A percentile compares a stretch with the other conserved stretches of the same genome.
These are phyloP conservation scores for Genyomyrus donnyi DNA, from an alignment of 2,113 vertebrate genomes.

Conservation along the genomic window DNA sequence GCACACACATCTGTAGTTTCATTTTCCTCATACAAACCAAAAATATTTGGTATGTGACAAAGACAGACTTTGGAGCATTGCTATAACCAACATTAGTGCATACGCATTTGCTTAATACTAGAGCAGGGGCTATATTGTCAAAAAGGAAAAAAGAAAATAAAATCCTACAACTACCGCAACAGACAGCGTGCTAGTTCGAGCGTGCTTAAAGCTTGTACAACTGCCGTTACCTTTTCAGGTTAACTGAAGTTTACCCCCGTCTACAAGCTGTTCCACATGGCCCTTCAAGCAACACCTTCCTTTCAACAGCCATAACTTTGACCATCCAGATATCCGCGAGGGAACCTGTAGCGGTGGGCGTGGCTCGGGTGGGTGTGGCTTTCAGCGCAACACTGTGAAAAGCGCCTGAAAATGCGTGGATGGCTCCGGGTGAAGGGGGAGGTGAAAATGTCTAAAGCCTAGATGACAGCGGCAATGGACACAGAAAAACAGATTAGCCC, in stretches of 20 bases:
- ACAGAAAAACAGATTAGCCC: not conserved
- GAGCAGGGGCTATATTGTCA: conserved; percentile 24
- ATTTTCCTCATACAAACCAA: conserved; percentile 67
- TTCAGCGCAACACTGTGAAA: not conserved
- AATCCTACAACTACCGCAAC: conserved; percentile 27
- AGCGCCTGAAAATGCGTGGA: not conserved
- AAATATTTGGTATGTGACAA: conserved; percentile 67
- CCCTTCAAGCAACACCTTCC: not conserved
- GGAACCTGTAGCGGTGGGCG: not conserved
- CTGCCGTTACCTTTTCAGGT: conserved; percentile 11
- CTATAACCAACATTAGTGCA: conserved; percentile 75
- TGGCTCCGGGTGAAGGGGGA: not conserved
- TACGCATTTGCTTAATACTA: conserved; percentile 50
- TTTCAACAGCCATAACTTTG: conserved; percentile 4
- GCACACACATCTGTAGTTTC: conserved; percentile 39
- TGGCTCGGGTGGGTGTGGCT: not conserved
- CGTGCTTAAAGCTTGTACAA: conserved; percentile 45
- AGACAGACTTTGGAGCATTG: conserved; percentile 72
- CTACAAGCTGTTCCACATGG: not conserved
- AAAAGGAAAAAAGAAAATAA: conserved; percentile 7
- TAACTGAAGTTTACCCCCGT: not conserved
- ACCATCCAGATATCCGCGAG: conserved; percentile 9
- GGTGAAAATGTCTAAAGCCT: not conserved
- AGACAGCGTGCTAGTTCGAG: conserved; percentile 49
- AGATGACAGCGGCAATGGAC: not conserved